Evolutionary conservation across 2,797 vertebrate genomes (phyloP).

Genomic region (Distichodus sexfasciatus): DNA sequence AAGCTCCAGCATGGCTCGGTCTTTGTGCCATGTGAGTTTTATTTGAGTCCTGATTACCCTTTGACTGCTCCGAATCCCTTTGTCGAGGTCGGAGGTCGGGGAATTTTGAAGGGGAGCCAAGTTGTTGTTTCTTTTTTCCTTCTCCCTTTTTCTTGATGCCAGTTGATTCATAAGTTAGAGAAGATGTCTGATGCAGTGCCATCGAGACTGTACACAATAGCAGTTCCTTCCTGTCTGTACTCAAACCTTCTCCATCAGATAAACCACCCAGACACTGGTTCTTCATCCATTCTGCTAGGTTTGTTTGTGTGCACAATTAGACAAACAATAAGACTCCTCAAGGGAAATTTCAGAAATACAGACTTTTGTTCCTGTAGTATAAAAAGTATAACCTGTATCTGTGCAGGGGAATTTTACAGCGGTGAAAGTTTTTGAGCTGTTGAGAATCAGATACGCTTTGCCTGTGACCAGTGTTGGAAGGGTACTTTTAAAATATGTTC

Average conservation of each 20-base stretch:
- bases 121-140: conserved; percentile 62
- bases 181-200: conserved; percentile 35
- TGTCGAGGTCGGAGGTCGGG: conserved; percentile 65
- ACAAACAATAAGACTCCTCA: no score
- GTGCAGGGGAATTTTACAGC: no score
- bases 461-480: no score
- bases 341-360: no score
- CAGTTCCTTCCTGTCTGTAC: conserved; percentile 53
- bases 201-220: conserved; percentile 64
- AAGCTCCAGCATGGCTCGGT: conserved; percentile 60
- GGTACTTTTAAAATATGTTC: no score
- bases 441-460: no score
- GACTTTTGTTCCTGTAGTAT: no score
- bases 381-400: no score
- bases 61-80: conserved; percentile 69
- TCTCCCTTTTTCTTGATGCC: conserved; percentile 29
- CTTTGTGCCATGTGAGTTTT: conserved; percentile 72
- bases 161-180: conserved; percentile 27
- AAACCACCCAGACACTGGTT: conserved; percentile 34
- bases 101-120: conserved; percentile 76
- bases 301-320: no score
- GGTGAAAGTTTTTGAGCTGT: no score
- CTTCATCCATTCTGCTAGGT: no score
- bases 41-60: conserved; percentile 78
- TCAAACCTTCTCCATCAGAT: conserved; percentile 66